These are phyloP conservation scores for Herpetotheres cachinnans DNA, from an alignment of 2,113 vertebrate genomes.

Conservation along the genomic window DNA sequence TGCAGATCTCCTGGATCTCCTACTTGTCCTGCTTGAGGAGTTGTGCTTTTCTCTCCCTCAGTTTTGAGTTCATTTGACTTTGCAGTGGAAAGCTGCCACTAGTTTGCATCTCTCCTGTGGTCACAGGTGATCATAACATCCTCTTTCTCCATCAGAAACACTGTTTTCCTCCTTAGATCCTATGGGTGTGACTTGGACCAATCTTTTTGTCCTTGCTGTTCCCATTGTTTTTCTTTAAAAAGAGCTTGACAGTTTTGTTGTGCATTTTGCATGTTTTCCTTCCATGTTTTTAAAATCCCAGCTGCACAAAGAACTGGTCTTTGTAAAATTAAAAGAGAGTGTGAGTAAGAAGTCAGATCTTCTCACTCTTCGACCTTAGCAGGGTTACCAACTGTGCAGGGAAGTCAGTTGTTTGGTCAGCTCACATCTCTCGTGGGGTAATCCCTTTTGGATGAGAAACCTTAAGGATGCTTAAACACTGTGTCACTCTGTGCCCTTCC, in stretches of 20 bases:
- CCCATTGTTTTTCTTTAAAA: background rate
- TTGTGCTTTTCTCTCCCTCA: background rate
- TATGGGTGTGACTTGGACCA: background rate
- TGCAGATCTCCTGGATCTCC: background rate
- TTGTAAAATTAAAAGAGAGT: background rate
- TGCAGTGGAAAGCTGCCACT: background rate
- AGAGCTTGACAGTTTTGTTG: background rate
- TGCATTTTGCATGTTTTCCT: background rate
- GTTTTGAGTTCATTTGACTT: background rate
- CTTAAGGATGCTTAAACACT: background rate
- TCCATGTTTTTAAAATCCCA: background rate
- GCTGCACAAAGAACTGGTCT: background rate
- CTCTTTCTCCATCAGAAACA: background rate
- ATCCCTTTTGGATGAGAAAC: background rate
- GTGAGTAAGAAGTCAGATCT: background rate
- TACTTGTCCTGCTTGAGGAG: background rate
- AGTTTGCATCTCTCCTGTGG: background rate
- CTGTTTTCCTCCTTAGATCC: background rate
- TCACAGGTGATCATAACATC: background rate
- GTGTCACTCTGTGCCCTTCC: background rate
- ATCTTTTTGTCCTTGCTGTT: background rate
- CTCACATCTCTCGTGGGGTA: background rate
- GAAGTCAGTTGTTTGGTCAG: background rate
- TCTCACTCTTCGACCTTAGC: background rate
- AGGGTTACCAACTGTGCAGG: background rate